phyloP scores from a whole-genome alignment of 2,797 vertebrate species.

The Vireo griseus region DNA sequence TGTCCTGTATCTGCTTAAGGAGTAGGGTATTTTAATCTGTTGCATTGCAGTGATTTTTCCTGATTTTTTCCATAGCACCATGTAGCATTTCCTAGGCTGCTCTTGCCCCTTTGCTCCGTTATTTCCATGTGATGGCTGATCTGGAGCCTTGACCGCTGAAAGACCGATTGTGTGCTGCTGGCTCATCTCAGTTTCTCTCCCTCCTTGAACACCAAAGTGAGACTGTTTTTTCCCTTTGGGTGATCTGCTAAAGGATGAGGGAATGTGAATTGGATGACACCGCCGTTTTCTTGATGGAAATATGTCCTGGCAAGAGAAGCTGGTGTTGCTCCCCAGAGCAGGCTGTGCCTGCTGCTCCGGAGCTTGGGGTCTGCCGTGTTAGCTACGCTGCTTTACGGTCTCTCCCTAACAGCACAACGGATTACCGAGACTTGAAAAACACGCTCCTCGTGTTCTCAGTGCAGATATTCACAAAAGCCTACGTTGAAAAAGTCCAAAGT shows the following conservation, averaged over 20 bases:
- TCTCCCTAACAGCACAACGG: neutral
- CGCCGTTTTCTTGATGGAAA: neutral
- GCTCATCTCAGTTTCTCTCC: neutral
- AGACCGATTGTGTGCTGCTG: neutral
- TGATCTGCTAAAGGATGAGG: neutral
- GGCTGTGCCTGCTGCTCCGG: neutral
- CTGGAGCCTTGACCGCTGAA: neutral
- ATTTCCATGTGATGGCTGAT: accelerated
- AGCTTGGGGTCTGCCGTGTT: neutral
- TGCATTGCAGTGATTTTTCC: neutral
- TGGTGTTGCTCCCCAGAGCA: neutral
- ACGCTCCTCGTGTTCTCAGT: neutral
- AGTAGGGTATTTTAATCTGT: neutral
- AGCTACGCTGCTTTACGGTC: neutral
- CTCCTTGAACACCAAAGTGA: accelerated
- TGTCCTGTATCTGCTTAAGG: neutral
- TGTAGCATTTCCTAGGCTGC: neutral
- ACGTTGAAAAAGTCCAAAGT: neutral
- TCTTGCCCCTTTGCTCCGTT: neutral
- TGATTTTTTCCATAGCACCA: neutral
- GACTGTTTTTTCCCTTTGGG: neutral
- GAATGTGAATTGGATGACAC: neutral
- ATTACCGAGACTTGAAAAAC: neutral
- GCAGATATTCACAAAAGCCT: neutral
- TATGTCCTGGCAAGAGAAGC: neutral